A percentile compares a stretch with the other conserved stretches of the same genome.
Conservation (phyloP, 2,113 vertebrate genomes). For the Sclerurus mexicanus region DNA sequence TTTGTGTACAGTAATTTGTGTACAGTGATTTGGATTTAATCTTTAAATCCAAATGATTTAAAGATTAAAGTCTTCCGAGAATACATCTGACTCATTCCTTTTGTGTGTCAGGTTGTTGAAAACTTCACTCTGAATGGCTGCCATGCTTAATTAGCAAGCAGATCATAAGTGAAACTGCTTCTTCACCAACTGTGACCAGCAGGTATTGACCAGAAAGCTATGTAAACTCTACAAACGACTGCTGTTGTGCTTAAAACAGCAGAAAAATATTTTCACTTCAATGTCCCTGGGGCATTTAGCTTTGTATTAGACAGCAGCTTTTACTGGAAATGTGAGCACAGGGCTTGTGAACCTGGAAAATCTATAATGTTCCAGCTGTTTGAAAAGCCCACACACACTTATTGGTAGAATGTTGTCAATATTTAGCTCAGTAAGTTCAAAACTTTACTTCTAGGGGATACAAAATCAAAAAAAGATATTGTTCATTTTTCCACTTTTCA, state of each 20-base stretch:
- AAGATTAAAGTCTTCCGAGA: not conserved
- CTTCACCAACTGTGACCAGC: slow-evolving; percentile 73
- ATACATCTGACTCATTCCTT: not conserved
- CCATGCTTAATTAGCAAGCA: slow-evolving; percentile 52
- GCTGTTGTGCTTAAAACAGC: slow-evolving; percentile 45
- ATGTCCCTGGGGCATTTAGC: not conserved
- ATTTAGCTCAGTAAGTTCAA: not conserved
- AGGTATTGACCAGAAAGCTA: slow-evolving; percentile 61
- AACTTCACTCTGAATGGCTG: slow-evolving; percentile 10
- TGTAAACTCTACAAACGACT: slow-evolving; percentile 47
- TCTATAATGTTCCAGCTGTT: slow-evolving; percentile 36
- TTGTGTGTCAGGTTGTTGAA: not conserved
- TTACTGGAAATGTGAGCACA: slow-evolving; percentile 2
- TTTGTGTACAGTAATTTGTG: too few species aligned
- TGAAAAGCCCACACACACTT: not conserved
- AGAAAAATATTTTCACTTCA: slow-evolving; percentile 38
- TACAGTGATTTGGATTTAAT: too few species aligned
- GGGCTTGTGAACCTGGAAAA: slow-evolving; percentile 37
- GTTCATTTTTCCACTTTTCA: not conserved
- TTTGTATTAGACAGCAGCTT: slow-evolving; percentile 50
- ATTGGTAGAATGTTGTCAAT: not conserved
- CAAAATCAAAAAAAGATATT: not conserved
- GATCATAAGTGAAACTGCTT: slow-evolving; percentile 74
- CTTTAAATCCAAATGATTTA: not conserved
- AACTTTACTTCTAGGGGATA: not conserved